Evolutionary conservation across 1,140 invertebrate species (phyloP).

Genomic region (Heliothis subflexa): DNA sequence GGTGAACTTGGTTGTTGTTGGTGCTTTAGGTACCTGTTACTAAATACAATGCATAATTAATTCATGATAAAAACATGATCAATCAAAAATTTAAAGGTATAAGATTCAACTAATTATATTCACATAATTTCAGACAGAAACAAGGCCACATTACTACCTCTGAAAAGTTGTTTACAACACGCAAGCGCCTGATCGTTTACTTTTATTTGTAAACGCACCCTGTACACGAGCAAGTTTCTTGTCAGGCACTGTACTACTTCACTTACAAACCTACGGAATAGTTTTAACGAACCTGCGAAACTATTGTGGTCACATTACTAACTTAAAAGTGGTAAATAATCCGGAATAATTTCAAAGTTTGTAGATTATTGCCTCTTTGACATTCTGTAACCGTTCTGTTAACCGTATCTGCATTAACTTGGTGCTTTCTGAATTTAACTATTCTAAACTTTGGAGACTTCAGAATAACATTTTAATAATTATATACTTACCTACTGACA

Average conservation of each 20-base stretch:
- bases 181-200: conserved; percentile 51
- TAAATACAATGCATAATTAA: too few relatives aligned
- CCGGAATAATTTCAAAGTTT: conserved; percentile 5
- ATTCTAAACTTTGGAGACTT: neutral
- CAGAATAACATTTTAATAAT: too few relatives aligned
- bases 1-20: too few relatives aligned
- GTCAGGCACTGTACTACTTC: neutral
- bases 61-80: too few relatives aligned
- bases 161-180: conserved; percentile 36
- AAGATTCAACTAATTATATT: too few relatives aligned
- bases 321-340: neutral
- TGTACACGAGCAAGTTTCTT: conserved; percentile 6
- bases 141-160: conserved; percentile 15
- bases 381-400: neutral
- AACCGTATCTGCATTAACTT: neutral
- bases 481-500: too few relatives aligned
- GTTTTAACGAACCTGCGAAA: conserved; percentile 11
- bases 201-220: conserved; percentile 28
- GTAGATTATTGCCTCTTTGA: neutral
- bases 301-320: conserved; percentile 9
- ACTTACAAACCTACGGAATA: conserved; percentile 3
- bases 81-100: too few relatives aligned
- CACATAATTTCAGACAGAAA: neutral
- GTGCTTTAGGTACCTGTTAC: too few relatives aligned
- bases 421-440: neutral